These are phyloP conservation scores for Prunella fulvescens DNA, from an alignment of 2,113 vertebrate genomes.

Conservation along the genomic window DNA sequence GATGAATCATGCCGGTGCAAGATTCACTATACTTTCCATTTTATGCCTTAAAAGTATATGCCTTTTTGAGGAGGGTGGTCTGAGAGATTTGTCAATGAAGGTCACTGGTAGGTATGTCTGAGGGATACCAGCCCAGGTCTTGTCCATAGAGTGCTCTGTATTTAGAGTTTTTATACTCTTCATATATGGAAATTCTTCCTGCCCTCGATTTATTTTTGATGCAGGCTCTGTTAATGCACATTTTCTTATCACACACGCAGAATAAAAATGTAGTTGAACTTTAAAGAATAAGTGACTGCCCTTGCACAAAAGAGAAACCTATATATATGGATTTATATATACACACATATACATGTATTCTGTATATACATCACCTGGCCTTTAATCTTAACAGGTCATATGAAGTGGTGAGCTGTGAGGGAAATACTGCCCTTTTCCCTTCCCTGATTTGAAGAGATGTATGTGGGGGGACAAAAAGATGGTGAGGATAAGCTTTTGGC, in stretches of 20 bases:
- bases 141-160: background rate
- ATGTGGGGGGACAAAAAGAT: rapidly evolving
- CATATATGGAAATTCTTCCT: background rate
- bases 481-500: background rate
- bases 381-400: background rate
- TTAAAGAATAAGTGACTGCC: background rate
- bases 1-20: background rate
- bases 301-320: background rate
- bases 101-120: background rate
- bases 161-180: background rate
- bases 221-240: background rate
- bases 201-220: background rate
- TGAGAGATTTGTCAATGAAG: background rate
- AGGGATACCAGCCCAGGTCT: background rate
- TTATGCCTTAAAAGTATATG: background rate
- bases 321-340: background rate
- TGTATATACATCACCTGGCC: background rate
- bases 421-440: background rate
- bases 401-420: background rate
- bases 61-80: background rate
- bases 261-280: background rate
- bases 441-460: background rate
- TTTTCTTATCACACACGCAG: background rate
- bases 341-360: background rate
- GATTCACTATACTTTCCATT: background rate